phyloP scores from a whole-genome alignment of 2,888 invertebrate species.

The Tetheella fluctuosa region DNA sequence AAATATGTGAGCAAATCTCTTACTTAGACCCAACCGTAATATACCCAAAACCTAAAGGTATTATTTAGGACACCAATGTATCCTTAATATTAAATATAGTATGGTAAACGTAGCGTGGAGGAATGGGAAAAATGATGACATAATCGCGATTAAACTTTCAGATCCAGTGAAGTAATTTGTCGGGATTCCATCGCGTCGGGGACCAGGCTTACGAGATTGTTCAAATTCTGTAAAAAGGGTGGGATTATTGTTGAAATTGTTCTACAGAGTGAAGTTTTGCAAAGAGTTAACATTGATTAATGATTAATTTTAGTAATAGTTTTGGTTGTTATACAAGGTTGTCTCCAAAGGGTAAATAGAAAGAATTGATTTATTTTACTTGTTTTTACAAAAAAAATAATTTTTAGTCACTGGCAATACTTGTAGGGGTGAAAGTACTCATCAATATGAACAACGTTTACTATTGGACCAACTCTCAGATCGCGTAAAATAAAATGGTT shows the following conservation, averaged over 20 bases:
- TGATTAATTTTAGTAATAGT: not conserved
- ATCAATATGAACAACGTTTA: too few relatives aligned
- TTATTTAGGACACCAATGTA: not conserved
- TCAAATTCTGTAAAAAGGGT: not conserved
- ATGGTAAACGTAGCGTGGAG: slow-evolving; percentile 28
- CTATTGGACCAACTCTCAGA: too few relatives aligned
- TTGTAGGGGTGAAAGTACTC: too few relatives aligned
- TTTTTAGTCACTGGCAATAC: too few relatives aligned
- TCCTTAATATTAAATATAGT: not conserved
- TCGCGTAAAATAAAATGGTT: too few relatives aligned
- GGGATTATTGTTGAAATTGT: not conserved
- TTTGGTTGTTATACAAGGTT: too few relatives aligned
- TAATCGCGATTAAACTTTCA: slow-evolving; percentile 24
- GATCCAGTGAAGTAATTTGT: slow-evolving; percentile 14
- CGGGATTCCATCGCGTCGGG: not conserved
- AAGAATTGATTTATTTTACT: too few relatives aligned
- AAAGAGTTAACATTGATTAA: not conserved
- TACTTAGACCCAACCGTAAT: too few relatives aligned
- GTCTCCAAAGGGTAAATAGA: too few relatives aligned
- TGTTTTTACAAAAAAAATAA: too few relatives aligned
- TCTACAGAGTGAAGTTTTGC: not conserved
- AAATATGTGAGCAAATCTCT: too few relatives aligned
- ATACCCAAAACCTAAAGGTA: too few relatives aligned
- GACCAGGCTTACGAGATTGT: not conserved
- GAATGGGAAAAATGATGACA: slow-evolving; percentile 41